Conservation (phyloP, 2,888 invertebrate species). For the Ganaspis brasiliensis region DNA sequence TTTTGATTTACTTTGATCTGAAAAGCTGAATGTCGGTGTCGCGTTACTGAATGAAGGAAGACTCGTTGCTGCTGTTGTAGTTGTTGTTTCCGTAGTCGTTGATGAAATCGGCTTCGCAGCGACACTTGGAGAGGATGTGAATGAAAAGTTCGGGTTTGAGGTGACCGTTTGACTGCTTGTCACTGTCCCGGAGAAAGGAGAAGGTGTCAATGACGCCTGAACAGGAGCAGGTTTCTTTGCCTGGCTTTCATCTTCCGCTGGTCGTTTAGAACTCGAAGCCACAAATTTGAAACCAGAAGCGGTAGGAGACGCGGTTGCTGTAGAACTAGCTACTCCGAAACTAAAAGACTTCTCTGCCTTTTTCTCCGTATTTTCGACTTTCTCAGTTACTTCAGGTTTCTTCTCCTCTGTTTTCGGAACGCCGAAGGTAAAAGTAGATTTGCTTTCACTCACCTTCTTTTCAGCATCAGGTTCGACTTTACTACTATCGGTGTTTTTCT, state of each 20-base stretch:
- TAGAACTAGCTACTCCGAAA: conserved; percentile 58
- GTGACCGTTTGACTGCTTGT: conserved; percentile 12
- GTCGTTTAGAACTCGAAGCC: conserved; percentile 39
- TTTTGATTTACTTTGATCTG: conserved; percentile 27
- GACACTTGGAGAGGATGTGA: conserved; percentile 1
- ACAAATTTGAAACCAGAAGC: conserved; percentile 51
- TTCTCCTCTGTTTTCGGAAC: conserved; percentile 59
- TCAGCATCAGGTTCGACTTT: conserved; percentile 35
- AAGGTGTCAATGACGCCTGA: too few species aligned
- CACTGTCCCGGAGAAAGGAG: not conserved
- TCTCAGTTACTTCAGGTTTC: not conserved
- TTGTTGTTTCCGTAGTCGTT: conserved; percentile 43
- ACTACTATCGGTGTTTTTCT: too few species aligned
- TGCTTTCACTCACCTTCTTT: conserved; percentile 49
- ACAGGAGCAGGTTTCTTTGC: conserved; percentile 2
- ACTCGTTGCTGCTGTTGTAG: not conserved
- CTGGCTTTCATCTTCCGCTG: conserved; percentile 18
- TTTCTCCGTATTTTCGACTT: conserved; percentile 29
- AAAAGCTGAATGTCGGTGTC: conserved; percentile 45
- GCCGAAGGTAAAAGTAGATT: conserved; percentile 63
- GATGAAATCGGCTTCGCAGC: conserved; percentile 32
- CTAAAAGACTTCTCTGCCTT: conserved; percentile 55
- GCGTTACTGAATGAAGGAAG: conserved; percentile 35
- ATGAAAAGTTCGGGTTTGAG: conserved; percentile 44
- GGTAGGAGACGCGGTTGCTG: conserved; percentile 33